Evolutionary conservation across 2,113 vertebrate species (phyloP).

Genomic region (Chaenogobius annularis): DNA sequence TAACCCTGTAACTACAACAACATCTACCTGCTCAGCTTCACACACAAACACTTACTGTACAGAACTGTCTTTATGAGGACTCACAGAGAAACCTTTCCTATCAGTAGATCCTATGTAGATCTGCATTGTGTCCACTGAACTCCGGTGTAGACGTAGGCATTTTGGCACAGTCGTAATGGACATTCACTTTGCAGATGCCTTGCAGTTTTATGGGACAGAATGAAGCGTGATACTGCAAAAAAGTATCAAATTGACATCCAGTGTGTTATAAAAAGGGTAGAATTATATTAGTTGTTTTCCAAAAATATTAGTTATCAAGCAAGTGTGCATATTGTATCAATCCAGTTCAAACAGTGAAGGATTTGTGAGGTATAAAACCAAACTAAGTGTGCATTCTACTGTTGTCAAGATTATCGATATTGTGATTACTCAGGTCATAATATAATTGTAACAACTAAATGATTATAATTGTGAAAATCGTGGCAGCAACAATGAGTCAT

Average conservation of each 20-base stretch:
- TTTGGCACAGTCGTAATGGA: not conserved
- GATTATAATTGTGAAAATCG: too few relatives aligned
- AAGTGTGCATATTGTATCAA: not conserved
- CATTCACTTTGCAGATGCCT: not conserved
- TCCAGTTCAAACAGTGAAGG: not conserved
- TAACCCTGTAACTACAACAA: constrained; percentile 55
- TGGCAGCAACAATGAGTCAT: too few relatives aligned
- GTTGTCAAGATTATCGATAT: too few relatives aligned
- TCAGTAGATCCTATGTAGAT: not conserved
- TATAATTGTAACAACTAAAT: too few relatives aligned
- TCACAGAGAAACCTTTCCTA: constrained; percentile 10
- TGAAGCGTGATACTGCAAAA: not conserved
- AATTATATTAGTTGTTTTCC: not conserved
- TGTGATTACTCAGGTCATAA: too few relatives aligned
- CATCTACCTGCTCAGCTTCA: constrained; percentile 12
- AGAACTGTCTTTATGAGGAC: constrained; percentile 24
- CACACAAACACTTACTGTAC: constrained; percentile 22
- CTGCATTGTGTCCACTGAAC: not conserved
- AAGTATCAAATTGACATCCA: not conserved
- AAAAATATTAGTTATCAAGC: not conserved
- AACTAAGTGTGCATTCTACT: not conserved
- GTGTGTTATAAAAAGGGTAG: too few relatives aligned
- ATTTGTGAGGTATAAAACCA: not conserved
- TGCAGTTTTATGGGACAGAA: not conserved
- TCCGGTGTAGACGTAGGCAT: not conserved